phyloP scores from a whole-genome alignment of 2,888 invertebrate genomes.

The Ennomos quercinarius region DNA sequence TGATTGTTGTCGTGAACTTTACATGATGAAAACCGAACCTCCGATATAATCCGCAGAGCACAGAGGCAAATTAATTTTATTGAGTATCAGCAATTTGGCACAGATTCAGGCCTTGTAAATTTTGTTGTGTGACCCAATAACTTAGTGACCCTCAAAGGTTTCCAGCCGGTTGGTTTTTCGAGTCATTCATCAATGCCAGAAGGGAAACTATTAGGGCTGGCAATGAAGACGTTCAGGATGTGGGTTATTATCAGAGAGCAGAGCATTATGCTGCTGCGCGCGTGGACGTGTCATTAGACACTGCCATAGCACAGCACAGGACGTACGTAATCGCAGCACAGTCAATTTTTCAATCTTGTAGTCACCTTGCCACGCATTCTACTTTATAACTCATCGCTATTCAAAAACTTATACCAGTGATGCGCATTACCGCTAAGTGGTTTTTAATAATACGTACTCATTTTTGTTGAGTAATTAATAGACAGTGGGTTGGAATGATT shows the following conservation, averaged over 20 bases:
- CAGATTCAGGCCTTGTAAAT: slow-evolving; percentile 27
- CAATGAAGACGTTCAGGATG: slow-evolving; percentile 50
- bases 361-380: slow-evolving; percentile 33
- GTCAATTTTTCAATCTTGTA: slow-evolving; percentile 35
- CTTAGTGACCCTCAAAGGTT: slow-evolving; percentile 40
- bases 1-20: slow-evolving; percentile 14
- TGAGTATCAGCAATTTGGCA: slow-evolving; percentile 38
- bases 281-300: slow-evolving; percentile 46
- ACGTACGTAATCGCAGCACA: slow-evolving; percentile 33
- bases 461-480: slow-evolving; percentile 33
- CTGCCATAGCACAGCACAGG: slow-evolving; percentile 32
- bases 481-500: slow-evolving; percentile 37
- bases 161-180: slow-evolving; percentile 41
- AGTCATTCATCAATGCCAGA: slow-evolving; percentile 53
- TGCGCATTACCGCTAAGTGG: slow-evolving; percentile 40
- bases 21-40: slow-evolving; percentile 7
- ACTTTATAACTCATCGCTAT: slow-evolving; percentile 23
- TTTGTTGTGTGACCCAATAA: slow-evolving; percentile 43
- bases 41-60: slow-evolving; percentile 24
- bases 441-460: slow-evolving; percentile 43
- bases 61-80: slow-evolving; percentile 35
- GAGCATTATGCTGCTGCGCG: slow-evolving; percentile 40
- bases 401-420: slow-evolving; percentile 36
- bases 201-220: slow-evolving; percentile 46
- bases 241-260: slow-evolving; percentile 45